A percentile compares a stretch with the other conserved stretches of the same genome.
Conservation (phyloP, 2,797 vertebrate species). For the Delichon dasypus region DNA sequence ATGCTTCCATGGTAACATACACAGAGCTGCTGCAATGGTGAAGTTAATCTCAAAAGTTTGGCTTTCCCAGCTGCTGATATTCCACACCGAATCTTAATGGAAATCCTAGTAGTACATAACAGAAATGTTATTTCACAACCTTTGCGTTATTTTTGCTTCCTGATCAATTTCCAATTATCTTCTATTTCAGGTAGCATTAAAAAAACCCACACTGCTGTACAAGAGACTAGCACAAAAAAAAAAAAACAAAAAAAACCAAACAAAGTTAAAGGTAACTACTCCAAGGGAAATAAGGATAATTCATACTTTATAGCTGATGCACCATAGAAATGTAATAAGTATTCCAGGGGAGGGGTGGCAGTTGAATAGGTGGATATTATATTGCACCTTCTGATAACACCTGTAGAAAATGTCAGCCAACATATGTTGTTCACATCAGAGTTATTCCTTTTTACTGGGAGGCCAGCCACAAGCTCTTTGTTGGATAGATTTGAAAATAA, state of each 20-base stretch:
- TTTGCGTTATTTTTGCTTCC: background rate
- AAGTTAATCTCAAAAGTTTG: background rate
- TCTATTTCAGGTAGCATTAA: background rate
- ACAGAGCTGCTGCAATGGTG: background rate
- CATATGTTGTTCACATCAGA: background rate
- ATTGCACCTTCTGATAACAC: background rate
- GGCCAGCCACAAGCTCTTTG: background rate
- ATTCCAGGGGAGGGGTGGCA: background rate
- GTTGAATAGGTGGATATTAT: background rate
- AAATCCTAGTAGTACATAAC: background rate
- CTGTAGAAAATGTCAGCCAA: background rate
- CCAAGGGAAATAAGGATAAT: background rate
- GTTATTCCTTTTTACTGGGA: background rate
- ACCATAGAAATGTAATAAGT: background rate
- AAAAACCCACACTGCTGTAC: background rate
- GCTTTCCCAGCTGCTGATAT: background rate
- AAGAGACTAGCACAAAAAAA: background rate
- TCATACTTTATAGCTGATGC: background rate
- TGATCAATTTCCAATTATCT: background rate
- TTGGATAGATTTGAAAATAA: background rate
- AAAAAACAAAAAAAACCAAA: background rate
- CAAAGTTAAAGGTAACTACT: background rate
- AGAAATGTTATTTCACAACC: background rate
- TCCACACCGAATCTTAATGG: background rate
- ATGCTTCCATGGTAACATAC: conserved; percentile 45